A percentile compares a stretch with the other conserved stretches of the same genome.
Conservation (phyloP, 2,888 invertebrate species). For the Epistrophe grossulariae region DNA sequence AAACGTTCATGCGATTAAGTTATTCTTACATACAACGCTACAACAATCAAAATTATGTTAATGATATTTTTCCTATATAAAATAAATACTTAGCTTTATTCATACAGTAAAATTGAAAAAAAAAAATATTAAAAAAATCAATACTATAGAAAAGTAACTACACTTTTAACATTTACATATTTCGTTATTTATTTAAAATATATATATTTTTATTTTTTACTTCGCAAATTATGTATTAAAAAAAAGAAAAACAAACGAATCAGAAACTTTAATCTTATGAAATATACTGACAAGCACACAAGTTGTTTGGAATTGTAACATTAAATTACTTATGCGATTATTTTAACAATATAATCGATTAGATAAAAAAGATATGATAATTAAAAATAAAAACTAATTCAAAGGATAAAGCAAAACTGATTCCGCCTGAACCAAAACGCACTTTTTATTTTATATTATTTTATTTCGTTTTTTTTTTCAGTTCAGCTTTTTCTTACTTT, state of each 20-base stretch:
- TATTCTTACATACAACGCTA: slow-evolving; percentile 39
- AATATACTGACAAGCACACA: slow-evolving; percentile 9
- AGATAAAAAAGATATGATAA: slow-evolving; percentile 35
- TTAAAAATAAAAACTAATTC: slow-evolving; percentile 44
- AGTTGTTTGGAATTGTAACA: slow-evolving; percentile 22
- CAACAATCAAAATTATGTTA: slow-evolving; percentile 69
- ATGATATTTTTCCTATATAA: slow-evolving; percentile 49
- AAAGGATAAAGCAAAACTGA: slow-evolving; percentile 66
- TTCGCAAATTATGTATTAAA: slow-evolving; percentile 70
- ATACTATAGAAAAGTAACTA: slow-evolving; percentile 60
- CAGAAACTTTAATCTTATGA: slow-evolving; percentile 50
- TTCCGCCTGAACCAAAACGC: slow-evolving; percentile 59
- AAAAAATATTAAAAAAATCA: slow-evolving; percentile 34
- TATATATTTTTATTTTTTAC: slow-evolving; percentile 67
- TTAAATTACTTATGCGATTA: slow-evolving; percentile 10
- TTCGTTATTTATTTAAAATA: slow-evolving; percentile 74
- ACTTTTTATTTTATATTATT: slow-evolving; percentile 35
- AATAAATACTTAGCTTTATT: slow-evolving; percentile 58
- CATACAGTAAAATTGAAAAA: slow-evolving; percentile 44
- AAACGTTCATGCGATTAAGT: slow-evolving; percentile 44
- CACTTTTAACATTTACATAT: slow-evolving; percentile 69
- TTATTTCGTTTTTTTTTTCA: neutral
- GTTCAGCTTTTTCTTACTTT: neutral
- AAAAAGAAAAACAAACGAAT: slow-evolving; percentile 37
- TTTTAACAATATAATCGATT: slow-evolving; percentile 54